These are phyloP conservation scores for Zygaena filipendulae DNA, from an alignment of 2,888 invertebrate species.

Conservation along the genomic window DNA sequence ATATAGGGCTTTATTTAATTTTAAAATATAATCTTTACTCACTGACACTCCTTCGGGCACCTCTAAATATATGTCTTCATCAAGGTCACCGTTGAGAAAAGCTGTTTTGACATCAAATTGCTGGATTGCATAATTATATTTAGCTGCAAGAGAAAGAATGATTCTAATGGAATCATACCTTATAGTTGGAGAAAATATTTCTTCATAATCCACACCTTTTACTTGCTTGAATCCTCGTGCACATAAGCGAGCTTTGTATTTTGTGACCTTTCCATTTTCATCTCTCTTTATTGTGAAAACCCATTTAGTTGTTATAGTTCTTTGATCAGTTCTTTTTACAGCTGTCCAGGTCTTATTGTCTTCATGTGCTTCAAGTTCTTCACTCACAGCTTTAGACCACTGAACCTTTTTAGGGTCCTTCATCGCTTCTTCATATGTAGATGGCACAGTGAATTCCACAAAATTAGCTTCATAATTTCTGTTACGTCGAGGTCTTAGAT, in stretches of 20 bases:
- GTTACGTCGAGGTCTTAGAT: conserved; percentile 17
- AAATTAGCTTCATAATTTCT: conserved; percentile 16
- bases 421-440: too few species aligned
- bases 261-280: conserved; percentile 7
- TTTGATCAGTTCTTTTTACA: conserved; percentile 10
- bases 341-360: conserved; percentile 18
- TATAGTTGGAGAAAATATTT: conserved; percentile 17
- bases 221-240: conserved; percentile 17
- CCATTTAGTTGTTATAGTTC: conserved; percentile 19
- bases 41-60: conserved; percentile 15
- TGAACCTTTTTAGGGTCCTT: conserved; percentile 10
- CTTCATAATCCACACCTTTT: conserved; percentile 14
- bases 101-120: conserved; percentile 21
- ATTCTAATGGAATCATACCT: conserved; percentile 17
- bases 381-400: conserved; percentile 16
- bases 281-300: conserved; percentile 18
- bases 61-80: conserved; percentile 19
- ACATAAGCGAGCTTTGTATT: conserved; percentile 16
- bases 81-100: conserved; percentile 17
- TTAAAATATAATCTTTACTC: conserved; percentile 5
- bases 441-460: too few species aligned
- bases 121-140: conserved; percentile 11
- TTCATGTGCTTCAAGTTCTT: conserved; percentile 17
- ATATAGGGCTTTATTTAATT: conserved; percentile 20
- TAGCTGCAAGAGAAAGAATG: conserved; percentile 13